Percentiles rank a stretch among this genome's conserved stretches.
Conservation (phyloP, 2,113 vertebrate genomes). For the Dunckerocampus dactyliophorus region DNA sequence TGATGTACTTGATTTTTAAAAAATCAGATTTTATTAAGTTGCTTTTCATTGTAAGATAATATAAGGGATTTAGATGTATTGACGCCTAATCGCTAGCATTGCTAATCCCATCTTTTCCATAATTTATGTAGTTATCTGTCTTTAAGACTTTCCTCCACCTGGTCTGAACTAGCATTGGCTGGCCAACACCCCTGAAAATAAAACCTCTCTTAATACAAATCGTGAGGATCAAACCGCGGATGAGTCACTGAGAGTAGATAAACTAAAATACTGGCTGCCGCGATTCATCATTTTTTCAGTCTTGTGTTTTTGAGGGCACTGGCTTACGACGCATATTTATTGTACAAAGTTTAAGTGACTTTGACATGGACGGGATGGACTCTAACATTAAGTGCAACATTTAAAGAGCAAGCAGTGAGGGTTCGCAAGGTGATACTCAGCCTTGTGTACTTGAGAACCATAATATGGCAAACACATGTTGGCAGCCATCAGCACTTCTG, state of each 20-base stretch:
- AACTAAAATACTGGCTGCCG: not conserved
- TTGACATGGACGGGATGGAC: not conserved
- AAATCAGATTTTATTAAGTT: no score
- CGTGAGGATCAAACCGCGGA: not conserved
- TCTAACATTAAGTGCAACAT: not conserved
- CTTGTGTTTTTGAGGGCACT: not conserved
- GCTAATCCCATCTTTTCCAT: no score
- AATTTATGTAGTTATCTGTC: no score
- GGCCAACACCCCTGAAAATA: not conserved
- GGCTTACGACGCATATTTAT: not conserved
- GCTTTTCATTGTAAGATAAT: no score
- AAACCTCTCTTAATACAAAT: not conserved
- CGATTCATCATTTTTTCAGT: not conserved
- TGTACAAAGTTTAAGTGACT: not conserved
- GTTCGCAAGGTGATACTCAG: constrained; percentile 43
- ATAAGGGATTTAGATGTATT: no score
- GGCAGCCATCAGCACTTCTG: constrained; percentile 67
- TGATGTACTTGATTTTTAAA: no score
- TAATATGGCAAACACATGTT: constrained; percentile 86
- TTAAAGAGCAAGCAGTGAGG: constrained; percentile 19
- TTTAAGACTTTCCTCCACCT: not conserved
- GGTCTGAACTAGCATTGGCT: not conserved
- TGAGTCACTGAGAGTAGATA: not conserved
- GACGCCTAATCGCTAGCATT: no score
- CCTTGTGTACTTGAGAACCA: constrained; percentile 43